Evolutionary conservation across 2,888 invertebrate genomes (phyloP), one percentile per base, ranked within the genome.

Genomic region (Agrotis clavis): DNA sequence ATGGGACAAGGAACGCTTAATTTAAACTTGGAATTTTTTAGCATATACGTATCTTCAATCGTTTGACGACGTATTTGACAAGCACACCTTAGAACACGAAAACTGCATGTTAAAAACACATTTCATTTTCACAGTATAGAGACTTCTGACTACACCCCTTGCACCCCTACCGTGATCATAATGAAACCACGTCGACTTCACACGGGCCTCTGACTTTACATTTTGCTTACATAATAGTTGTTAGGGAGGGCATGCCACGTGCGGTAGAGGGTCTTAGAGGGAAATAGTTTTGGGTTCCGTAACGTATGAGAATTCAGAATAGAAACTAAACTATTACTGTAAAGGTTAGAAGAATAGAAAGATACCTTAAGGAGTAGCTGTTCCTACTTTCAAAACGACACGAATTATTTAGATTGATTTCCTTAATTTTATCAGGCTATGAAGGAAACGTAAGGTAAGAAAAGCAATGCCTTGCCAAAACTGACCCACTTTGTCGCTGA

Each of bases 241-340:
- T 76, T 77, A 59, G 79, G 74, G 85, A 76, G 81, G 67, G 67
- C 53, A 54, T 14, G 67, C 76, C 79, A 84, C 79, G 78, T 83
- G 81, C 64, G 9, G n/a, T 51, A 47, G 7, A 74, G 66, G 74
- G 77, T 35, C 54, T 60, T 59, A 41, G 67, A 77, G 71, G 57
- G 51, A 79, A 71, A 21, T 61, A 60, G 25, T 72, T n/a, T 60
- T 61, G 74, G 76, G 70, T 74, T 79, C 79, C 74, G 54, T 35
- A 45, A 54, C 16, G 41, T 14, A n/a, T 14, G 13, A 19, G 13
- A 48, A 48, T 41, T 14, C 7, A 19, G 13, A 48, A 48, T 41
- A 5, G 1, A 50, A 54, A 1, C 9, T 11, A 41, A 41, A 11
- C 41, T 41, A 41, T 11, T 41, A 41, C 41, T 41, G 41, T 9